Percentiles rank a stretch among this genome's conserved stretches.
Conservation (phyloP, 2,888 invertebrate species). For the Thyatira batis region DNA sequence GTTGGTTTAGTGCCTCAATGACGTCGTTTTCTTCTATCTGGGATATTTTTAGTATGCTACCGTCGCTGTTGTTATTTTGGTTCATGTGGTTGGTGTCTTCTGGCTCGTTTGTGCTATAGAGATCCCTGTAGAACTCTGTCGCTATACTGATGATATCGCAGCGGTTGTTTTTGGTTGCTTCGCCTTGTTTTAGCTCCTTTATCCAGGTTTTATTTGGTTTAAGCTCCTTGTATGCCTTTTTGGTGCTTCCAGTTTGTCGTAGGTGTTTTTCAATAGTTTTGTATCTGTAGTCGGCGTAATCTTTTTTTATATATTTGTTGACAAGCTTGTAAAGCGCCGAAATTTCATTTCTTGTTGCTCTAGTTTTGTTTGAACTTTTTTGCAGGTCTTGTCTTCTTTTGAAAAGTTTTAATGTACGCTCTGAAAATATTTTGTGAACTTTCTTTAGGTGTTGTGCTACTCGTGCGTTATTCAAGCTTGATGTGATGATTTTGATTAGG, state of each 20-base stretch:
- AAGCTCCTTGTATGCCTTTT: slow-evolving; percentile 14
- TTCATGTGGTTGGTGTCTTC: slow-evolving; percentile 1
- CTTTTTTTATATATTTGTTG: no score
- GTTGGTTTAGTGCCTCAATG: background rate
- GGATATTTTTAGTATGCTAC: background rate
- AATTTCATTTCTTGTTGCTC: no score
- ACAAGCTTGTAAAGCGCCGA: no score
- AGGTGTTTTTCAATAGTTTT: slow-evolving; percentile 10
- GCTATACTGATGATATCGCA: no score
- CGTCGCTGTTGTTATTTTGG: slow-evolving; percentile 1
- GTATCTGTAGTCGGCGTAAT: no score
- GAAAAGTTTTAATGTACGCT: slow-evolving; percentile 6
- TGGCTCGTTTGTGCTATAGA: slow-evolving; percentile 8
- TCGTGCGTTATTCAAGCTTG: slow-evolving; percentile 5
- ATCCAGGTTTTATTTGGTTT: slow-evolving; percentile 13
- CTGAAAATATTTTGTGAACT: slow-evolving; percentile 11
- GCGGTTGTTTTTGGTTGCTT: no score
- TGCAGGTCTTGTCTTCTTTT: background rate
- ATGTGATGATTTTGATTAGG: background rate
- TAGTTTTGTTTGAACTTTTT: slow-evolving; percentile 1
- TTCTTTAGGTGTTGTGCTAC: slow-evolving; percentile 11
- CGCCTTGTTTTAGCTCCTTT: no score
- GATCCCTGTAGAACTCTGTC: slow-evolving; percentile 12
- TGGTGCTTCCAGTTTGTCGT: slow-evolving; percentile 12
- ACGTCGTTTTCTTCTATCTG: background rate